Percentiles rank a stretch among this genome's conserved stretches.
These are phyloP conservation scores for Toxotes lorentzi DNA, from an alignment of 2,797 vertebrate genomes.

Conservation along the genomic window DNA sequence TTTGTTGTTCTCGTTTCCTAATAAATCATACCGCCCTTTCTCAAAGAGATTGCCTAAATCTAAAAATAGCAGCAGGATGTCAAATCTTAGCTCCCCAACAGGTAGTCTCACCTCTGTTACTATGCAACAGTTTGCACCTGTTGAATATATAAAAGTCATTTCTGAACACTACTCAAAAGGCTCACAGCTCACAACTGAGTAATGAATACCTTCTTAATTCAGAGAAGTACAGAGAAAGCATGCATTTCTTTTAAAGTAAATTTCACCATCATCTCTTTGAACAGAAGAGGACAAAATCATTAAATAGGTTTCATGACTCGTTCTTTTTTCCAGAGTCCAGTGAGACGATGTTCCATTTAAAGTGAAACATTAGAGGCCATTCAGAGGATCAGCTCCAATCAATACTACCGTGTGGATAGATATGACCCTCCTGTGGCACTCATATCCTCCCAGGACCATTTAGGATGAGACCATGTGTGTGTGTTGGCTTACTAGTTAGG, in stretches of 20 bases:
- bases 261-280: constrained; percentile 13
- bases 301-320: constrained; percentile 35
- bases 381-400: constrained; percentile 71
- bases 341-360: constrained; percentile 61
- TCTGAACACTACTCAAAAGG: constrained; percentile 39
- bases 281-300: constrained; percentile 41
- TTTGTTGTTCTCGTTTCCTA: constrained; percentile 2
- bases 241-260: neutral
- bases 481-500: constrained; percentile 18
- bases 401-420: constrained; percentile 67
- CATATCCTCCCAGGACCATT: constrained; percentile 64
- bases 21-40: constrained; percentile 40
- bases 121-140: constrained; percentile 79
- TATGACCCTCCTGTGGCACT: constrained; percentile 63
- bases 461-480: constrained; percentile 48
- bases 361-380: constrained; percentile 65
- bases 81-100: constrained; percentile 42
- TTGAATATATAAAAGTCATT: constrained; percentile 60
- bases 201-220: constrained; percentile 14
- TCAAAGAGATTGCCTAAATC: constrained; percentile 44
- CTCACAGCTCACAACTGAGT: neutral
- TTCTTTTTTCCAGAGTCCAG: constrained; percentile 26
- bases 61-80: constrained; percentile 57
- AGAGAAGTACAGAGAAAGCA: constrained; percentile 2
- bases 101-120: constrained; percentile 66